Conservation (phyloP, 1,140 invertebrate species). For the Caerostris darwini region DNA sequence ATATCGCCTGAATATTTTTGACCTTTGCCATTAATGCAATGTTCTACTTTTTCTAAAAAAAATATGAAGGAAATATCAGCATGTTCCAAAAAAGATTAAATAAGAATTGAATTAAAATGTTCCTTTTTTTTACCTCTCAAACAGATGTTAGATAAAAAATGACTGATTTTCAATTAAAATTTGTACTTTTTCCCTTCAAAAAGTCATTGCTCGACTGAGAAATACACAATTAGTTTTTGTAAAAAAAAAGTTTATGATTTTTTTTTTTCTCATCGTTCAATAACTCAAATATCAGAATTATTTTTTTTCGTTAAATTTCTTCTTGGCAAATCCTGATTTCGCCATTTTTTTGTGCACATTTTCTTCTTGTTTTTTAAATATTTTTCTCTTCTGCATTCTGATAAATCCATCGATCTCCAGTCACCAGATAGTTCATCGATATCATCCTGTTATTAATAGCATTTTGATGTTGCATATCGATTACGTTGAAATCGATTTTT, state of each 20-base stretch:
- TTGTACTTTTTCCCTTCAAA: constrained; percentile 29
- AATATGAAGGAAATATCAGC: too few species aligned
- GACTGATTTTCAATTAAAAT: constrained; percentile 53
- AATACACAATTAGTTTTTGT: constrained; percentile 38
- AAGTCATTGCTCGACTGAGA: not conserved
- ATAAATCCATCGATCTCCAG: constrained; percentile 19
- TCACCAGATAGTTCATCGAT: constrained; percentile 44
- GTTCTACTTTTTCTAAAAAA: too few species aligned
- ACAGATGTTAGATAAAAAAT: not conserved
- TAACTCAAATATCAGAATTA: constrained; percentile 37
- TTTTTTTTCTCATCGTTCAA: not conserved
- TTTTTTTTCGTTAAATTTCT: constrained; percentile 26
- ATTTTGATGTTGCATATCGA: constrained; percentile 63
- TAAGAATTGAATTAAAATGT: too few species aligned
- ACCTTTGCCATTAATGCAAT: too few species aligned
- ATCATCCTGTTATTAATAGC: constrained; percentile 60
- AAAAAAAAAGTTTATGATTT: constrained; percentile 6
- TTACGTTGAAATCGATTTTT: constrained; percentile 57
- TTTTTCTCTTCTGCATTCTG: not conserved
- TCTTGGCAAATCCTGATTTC: not conserved
- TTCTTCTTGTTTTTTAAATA: constrained; percentile 27
- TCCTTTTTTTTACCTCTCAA: not conserved
- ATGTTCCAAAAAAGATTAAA: too few species aligned
- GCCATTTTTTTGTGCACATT: not conserved
- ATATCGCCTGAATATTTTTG: too few species aligned